phyloP scores from a whole-genome alignment of 2,113 vertebrate species.

The Takifugu flavidus region DNA sequence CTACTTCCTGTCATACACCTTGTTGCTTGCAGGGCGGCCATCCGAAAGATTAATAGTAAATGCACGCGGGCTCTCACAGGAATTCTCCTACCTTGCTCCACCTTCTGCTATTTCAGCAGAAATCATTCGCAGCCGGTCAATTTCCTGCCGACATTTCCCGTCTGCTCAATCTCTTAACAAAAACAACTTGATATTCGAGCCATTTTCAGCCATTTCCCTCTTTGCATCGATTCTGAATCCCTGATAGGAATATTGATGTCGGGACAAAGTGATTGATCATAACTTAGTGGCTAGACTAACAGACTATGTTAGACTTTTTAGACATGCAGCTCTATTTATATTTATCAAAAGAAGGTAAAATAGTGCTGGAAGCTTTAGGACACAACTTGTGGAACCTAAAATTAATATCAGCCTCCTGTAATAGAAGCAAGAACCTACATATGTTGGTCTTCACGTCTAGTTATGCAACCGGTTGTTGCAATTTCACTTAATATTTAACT shows the following conservation, averaged over 20 bases:
- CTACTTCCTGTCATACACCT: not conserved
- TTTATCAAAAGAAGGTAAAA: not conserved
- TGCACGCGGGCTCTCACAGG: constrained; percentile 27
- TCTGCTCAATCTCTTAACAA: constrained; percentile 27
- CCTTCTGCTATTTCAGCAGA: constrained; percentile 58
- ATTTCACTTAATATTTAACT: too few species aligned
- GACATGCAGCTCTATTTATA: constrained; percentile 4
- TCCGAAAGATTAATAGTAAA: constrained; percentile 44
- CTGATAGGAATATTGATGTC: constrained; percentile 45
- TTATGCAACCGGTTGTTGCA: not conserved
- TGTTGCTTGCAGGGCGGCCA: constrained; percentile 11
- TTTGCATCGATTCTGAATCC: constrained; percentile 41
- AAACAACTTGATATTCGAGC: constrained; percentile 28
- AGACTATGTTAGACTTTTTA: not conserved
- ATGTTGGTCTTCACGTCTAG: not conserved
- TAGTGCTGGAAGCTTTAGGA: not conserved
- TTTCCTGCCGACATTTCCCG: constrained; percentile 49
- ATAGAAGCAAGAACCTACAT: not conserved
- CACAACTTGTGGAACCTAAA: too few species aligned
- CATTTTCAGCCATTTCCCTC: constrained; percentile 13
- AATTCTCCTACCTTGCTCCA: constrained; percentile 27
- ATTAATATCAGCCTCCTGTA: not conserved
- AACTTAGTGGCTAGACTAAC: constrained; percentile 1
- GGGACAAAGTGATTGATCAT: constrained; percentile 44
- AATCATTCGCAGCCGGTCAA: constrained; percentile 44